Evolutionary conservation across 37 sponge, comb jelly and placozoan species (phyloP).

Genomic region (Cliona cf. orientalis): DNA sequence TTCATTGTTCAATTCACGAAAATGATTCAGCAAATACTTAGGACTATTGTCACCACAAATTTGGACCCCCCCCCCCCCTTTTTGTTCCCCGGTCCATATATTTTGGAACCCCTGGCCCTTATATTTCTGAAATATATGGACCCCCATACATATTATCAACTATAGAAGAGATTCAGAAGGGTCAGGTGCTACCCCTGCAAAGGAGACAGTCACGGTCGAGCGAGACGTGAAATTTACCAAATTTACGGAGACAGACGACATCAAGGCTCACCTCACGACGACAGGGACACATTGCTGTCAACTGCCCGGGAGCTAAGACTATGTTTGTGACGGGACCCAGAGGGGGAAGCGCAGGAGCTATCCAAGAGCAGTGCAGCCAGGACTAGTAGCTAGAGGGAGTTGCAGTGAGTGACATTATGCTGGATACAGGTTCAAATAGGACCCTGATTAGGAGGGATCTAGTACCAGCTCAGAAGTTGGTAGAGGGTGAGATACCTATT

Average conservation of each 20-base stretch:
- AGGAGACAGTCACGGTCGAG: neutral
- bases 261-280: neutral
- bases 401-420: conserved; percentile 15
- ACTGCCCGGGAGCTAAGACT: neutral
- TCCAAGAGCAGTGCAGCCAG: neutral
- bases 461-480: conserved; percentile 4
- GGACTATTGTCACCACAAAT: too few relatives aligned
- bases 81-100: too few relatives aligned
- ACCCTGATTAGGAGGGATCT: conserved; percentile 27
- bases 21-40: too few relatives aligned
- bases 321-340: too few relatives aligned
- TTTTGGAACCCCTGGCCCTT: too few relatives aligned
- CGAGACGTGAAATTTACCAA: neutral
- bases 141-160: too few relatives aligned
- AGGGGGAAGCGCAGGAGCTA: neutral
- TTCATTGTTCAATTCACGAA: too few relatives aligned
- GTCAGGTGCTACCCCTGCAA: neutral
- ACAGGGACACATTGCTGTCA: neutral
- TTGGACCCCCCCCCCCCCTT: too few relatives aligned
- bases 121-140: too few relatives aligned
- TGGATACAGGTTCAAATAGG: conserved; percentile 33
- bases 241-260: neutral
- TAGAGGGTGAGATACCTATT: conserved; percentile 3
- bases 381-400: neutral
- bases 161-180: too few relatives aligned